Conservation (phyloP, 1,140 invertebrate genomes). For the Cheumatopsyche charites region DNA sequence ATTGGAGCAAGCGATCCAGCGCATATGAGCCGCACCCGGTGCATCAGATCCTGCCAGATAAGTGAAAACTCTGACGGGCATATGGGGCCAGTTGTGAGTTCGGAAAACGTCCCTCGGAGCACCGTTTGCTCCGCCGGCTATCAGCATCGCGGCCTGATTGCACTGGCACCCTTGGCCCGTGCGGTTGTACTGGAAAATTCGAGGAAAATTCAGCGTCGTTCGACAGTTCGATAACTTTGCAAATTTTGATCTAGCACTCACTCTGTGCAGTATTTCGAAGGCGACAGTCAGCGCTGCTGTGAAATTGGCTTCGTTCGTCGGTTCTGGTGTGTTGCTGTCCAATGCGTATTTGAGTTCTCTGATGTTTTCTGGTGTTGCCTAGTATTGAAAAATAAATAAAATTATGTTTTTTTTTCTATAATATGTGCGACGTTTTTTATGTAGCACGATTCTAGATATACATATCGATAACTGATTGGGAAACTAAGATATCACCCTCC, state of each 20-base stretch:
- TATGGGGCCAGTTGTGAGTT: slow-evolving; percentile 89
- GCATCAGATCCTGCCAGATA: slow-evolving; percentile 94
- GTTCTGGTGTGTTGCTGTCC: slow-evolving; percentile 70
- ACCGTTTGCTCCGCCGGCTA: slow-evolving; percentile 89
- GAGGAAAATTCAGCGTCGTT: not conserved
- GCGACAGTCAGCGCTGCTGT: slow-evolving; percentile 87
- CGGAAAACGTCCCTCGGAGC: slow-evolving; percentile 69
- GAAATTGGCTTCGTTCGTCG: slow-evolving; percentile 78
- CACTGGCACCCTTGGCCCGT: slow-evolving; percentile 86
- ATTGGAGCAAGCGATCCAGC: slow-evolving; percentile 95
- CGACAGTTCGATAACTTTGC: not conserved
- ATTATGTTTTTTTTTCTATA: not conserved
- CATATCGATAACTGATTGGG: too few species aligned
- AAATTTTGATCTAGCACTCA: slow-evolving; percentile 55
- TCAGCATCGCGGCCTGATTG: slow-evolving; percentile 97
- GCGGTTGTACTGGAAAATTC: slow-evolving; percentile 72
- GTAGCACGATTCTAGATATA: not conserved
- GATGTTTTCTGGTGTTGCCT: slow-evolving; percentile 87
- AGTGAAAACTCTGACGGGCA: slow-evolving; percentile 93
- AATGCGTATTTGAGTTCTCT: slow-evolving; percentile 80
- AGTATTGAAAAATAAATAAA: slow-evolving; percentile 7
- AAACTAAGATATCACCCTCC: too few species aligned
- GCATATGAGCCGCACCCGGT: slow-evolving; percentile 81
- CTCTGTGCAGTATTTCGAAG: slow-evolving; percentile 90
- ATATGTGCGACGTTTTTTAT: not conserved